These are phyloP conservation scores for Papilio protenor DNA, from an alignment of 2,888 invertebrate genomes.

Conservation along the genomic window DNA sequence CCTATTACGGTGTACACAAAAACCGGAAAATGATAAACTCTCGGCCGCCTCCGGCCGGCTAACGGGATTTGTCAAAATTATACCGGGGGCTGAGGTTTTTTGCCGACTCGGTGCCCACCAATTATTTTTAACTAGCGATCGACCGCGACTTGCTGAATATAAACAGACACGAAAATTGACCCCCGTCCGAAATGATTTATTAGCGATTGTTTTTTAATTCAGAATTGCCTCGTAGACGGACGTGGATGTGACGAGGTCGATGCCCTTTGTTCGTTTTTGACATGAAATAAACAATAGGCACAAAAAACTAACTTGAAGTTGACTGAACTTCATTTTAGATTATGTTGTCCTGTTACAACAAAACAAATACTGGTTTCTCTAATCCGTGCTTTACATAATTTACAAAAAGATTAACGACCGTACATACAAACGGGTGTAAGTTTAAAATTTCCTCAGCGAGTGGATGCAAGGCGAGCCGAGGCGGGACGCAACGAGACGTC, in stretches of 20 bases:
- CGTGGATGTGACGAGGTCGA: slow-evolving; percentile 14
- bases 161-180: slow-evolving; percentile 43
- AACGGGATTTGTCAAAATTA: slow-evolving; percentile 74
- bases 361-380: not conserved
- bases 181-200: slow-evolving; percentile 42
- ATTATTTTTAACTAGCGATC: slow-evolving; percentile 64
- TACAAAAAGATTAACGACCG: slow-evolving; percentile 11
- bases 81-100: slow-evolving; percentile 56
- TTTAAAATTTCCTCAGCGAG: slow-evolving; percentile 36
- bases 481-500: slow-evolving; percentile 66
- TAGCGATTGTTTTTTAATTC: slow-evolving; percentile 40
- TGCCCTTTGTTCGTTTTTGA: slow-evolving; percentile 20
- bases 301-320: not conserved
- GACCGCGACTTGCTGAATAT: slow-evolving; percentile 38
- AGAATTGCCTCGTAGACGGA: slow-evolving; percentile 1
- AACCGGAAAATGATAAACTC: slow-evolving; percentile 74
- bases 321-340: slow-evolving; percentile 14
- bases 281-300: slow-evolving; percentile 28
- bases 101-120: slow-evolving; percentile 57
- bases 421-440: slow-evolving; percentile 9
- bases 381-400: not conserved
- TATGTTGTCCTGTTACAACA: not conserved
- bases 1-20: slow-evolving; percentile 74
- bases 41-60: slow-evolving; percentile 56
- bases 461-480: slow-evolving; percentile 36